These are phyloP conservation scores for Achatina immaculata DNA, from an alignment of 1,140 invertebrate species.

Conservation along the genomic window DNA sequence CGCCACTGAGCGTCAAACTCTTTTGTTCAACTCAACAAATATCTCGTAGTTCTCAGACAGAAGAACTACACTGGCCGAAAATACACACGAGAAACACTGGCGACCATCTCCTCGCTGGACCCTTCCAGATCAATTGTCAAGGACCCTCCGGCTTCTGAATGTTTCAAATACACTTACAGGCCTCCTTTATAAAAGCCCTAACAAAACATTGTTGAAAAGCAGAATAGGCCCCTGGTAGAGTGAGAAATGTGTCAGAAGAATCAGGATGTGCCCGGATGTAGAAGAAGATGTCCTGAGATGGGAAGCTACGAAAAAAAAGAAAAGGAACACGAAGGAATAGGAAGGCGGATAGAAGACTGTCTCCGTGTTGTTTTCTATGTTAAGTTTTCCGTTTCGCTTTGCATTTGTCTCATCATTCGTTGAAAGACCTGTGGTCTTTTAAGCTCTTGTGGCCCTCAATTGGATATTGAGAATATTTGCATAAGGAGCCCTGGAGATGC, in stretches of 20 bases:
- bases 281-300: too few species aligned
- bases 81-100: too few species aligned
- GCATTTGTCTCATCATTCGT: neutral
- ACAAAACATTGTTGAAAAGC: conserved; percentile 7
- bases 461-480: conserved; percentile 27
- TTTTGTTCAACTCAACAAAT: too few species aligned
- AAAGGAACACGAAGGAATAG: neutral
- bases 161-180: conserved; percentile 12
- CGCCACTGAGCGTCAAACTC: too few species aligned
- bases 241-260: neutral
- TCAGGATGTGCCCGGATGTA: neutral
- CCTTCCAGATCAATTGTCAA: conserved; percentile 1
- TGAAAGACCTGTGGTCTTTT: neutral
- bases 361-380: neutral
- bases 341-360: neutral
- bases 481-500: neutral
- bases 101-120: too few species aligned
- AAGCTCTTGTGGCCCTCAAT: neutral
- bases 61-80: too few species aligned
- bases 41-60: too few species aligned
- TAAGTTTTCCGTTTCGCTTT: conserved; percentile 9
- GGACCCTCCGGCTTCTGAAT: neutral
- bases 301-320: neutral
- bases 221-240: neutral
- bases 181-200: neutral